Base-by-base conservation (phyloP, 2,797 vertebrate genomes). In the Loriculus beryllinus region DNA sequence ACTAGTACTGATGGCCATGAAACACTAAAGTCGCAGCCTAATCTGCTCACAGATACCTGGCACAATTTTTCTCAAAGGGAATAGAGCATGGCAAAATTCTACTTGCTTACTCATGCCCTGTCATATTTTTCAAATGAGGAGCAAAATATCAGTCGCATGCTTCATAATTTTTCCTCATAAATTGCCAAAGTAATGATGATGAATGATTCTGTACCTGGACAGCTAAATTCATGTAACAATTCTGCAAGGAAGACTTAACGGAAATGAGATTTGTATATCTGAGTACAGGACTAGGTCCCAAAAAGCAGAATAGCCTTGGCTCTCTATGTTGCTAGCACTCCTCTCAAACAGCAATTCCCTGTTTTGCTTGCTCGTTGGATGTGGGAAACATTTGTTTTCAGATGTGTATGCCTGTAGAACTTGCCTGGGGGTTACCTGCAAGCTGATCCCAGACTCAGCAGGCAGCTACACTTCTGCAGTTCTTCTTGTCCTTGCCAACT, bases 371-470 rank as follows among this genome's bases (percentile, higher is more conserved):
- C 54, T 77, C 60, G 48, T 62, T 82, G 25, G 37, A 86, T 77
- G 52, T 20, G 14, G 60, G 83, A 74, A 82, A 80, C 75, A 62
- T 84, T 88, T 93, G 51, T 88, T 92, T 84, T 82, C 78, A 87
- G 83, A 82, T 40, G 26, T 43, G 48, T 68, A 51, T 57, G 86
- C 28, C 86, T 86, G 68, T 59, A 87, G 88, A 26, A 49, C 62
- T 92, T 90, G 74, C 67, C 67, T 3, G 1, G 43, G 88, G 29
- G 83, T 94, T 70, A 78, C 86, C 63, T 79, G 59, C 74, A 94
- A 95, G 74, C 59, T 70, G 83, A 88, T 93, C 33, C 54, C 70
- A 90, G 64, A n/a, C 6, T 17, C 31, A 91, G 92, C 28, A 45
- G 56, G 49, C 43, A 79, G 80, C 77, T 62, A 64, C 0, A 6